Base-by-base conservation (phyloP, 1,140 invertebrate genomes). In the Helicoverpa armigera region DNA sequence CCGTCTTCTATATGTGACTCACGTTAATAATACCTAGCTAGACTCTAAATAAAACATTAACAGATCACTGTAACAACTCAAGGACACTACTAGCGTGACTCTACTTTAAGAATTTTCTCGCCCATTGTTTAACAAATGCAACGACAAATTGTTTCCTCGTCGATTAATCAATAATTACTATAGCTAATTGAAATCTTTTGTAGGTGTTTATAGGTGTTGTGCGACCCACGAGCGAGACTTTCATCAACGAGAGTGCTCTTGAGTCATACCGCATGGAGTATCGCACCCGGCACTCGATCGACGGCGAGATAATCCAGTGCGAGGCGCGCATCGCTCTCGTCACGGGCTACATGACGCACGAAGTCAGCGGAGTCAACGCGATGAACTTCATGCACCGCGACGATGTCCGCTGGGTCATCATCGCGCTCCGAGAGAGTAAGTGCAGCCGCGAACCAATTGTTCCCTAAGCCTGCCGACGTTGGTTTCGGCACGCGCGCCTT, bases 341-440 rank as follows among this genome's bases (percentile, higher is more conserved):
- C 1, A 97, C 98, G 43, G 98, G 98, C 1, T 98, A 98, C 90
- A 96, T 98, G 96, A 96, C 96, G 1, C 96, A 97, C 72, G 98
- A 98, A 94, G 97, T 98, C 10, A 96, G 96, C 29, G 98, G 98
- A 7, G 90, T 96, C 50, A 98, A 97, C 81, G 98, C 97, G 0
- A 98, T 98, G 88, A 96, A 96, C 79, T 98, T 97, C 87, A 98
- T 98, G 96, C 97, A 98, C 91, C 96, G 96, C 73, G 97, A 98
- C 67, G 98, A 98, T 90, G 97, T 98, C 5, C 96, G 96, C 82
- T 98, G 97, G 96, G 97, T 98, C 11, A 96, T 98, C 88, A 96
- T 98, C 50, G 98, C 97, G 0, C 95, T 98, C 72, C 95, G 97
- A 89, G 97, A 98, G 94, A 98, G 98, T 98, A 95, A 97, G 97